Percentiles rank a stretch among this genome's conserved stretches.
phyloP scores from a whole-genome alignment of 2,113 vertebrate species.

The Cyphomyrus plagiostoma region DNA sequence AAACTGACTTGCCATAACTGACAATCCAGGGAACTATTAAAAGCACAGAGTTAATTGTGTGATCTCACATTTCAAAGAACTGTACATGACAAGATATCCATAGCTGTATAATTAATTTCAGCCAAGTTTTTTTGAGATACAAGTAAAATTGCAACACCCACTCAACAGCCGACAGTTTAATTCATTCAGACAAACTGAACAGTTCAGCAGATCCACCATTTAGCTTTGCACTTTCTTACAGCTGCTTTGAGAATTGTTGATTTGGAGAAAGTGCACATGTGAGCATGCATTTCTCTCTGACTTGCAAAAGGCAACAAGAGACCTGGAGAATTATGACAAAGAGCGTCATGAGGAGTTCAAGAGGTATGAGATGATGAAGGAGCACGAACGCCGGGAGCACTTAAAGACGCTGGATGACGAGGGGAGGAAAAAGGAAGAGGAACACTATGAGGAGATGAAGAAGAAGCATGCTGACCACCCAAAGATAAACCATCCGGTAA shows the following conservation, averaged over 20 bases:
- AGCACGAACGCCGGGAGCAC: slow-evolving; percentile 78
- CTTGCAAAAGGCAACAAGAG: slow-evolving; percentile 69
- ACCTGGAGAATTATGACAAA: slow-evolving; percentile 84
- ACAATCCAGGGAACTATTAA: background rate
- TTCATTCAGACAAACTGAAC: background rate
- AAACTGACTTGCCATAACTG: background rate
- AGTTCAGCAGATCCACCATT: background rate
- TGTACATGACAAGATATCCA: background rate
- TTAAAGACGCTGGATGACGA: slow-evolving; percentile 78
- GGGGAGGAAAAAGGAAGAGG: slow-evolving; percentile 74
- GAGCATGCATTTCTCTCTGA: background rate
- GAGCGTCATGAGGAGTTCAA: slow-evolving; percentile 86
- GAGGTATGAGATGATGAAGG: slow-evolving; percentile 88
- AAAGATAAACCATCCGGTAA: slow-evolving; percentile 90
- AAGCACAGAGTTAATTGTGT: background rate
- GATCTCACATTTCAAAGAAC: background rate
- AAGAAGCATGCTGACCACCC: slow-evolving; percentile 83
- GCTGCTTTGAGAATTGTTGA: background rate
- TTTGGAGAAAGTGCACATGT: background rate
- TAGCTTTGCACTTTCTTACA: background rate
- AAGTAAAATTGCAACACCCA: background rate
- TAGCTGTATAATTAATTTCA: background rate
- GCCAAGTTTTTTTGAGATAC: background rate
- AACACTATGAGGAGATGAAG: slow-evolving; percentile 80
- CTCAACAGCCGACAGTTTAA: background rate